Conservation (phyloP, 2,888 invertebrate species). For the Hofmannophila pseudospretella region DNA sequence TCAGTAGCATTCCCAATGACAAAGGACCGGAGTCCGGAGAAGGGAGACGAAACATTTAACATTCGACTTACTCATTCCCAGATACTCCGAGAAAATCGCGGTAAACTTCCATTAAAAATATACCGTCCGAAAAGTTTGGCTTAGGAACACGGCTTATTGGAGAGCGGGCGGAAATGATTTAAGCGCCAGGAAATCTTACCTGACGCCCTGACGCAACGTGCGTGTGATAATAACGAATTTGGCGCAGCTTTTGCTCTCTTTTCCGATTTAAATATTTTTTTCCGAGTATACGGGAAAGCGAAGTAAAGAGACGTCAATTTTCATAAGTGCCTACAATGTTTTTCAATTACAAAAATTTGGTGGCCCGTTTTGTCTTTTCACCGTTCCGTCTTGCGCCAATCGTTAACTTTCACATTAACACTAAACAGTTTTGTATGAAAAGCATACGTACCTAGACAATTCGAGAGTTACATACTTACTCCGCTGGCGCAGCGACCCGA, state of each 20-base stretch:
- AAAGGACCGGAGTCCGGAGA: constrained; percentile 13
- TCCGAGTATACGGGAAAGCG: neutral
- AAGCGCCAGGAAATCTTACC: constrained; percentile 8
- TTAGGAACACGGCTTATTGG: constrained; percentile 24
- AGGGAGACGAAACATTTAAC: constrained; percentile 35
- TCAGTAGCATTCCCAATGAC: constrained; percentile 15
- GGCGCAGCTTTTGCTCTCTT: constrained; percentile 6
- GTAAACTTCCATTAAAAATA: constrained; percentile 32
- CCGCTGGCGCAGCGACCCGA: no score
- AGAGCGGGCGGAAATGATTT: constrained; percentile 25
- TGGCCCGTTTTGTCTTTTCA: no score
- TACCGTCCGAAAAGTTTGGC: constrained; percentile 26
- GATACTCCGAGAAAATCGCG: constrained; percentile 16
- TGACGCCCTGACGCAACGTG: constrained; percentile 2
- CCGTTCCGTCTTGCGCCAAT: no score
- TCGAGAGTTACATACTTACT: no score
- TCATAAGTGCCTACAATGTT: constrained; percentile 4
- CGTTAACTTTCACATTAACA: no score
- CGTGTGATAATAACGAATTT: constrained; percentile 12
- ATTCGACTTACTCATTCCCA: constrained; percentile 33
- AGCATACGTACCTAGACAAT: no score
- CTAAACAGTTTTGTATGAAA: no score
- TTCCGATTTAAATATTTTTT: constrained; percentile 10
- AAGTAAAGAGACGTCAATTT: constrained; percentile 2
- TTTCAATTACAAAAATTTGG: constrained; percentile 2